A percentile compares a stretch with the other conserved stretches of the same genome.
These are phyloP conservation scores for Loxodonta africana DNA, from an alignment of 2,113 vertebrate genomes.

Conservation along the genomic window DNA sequence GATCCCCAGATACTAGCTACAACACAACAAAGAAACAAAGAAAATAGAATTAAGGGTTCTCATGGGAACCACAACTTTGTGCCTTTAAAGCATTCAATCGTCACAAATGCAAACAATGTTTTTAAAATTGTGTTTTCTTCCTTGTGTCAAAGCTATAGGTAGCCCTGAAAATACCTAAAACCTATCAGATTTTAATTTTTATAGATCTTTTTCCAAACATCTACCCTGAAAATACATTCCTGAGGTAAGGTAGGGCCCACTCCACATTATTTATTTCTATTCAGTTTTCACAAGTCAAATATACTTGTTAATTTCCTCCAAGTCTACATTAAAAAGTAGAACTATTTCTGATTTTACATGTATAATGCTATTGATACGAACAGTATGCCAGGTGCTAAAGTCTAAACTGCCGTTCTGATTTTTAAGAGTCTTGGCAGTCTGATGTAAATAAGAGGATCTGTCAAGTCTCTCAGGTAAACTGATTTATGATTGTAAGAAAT, in stretches of 20 bases:
- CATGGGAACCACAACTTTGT: conserved; percentile 47
- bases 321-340: conserved; percentile 44
- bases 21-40: conserved; percentile 76
- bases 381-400: conserved; percentile 14
- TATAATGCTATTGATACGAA: conserved; percentile 22
- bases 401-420: conserved; percentile 36
- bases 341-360: conserved; percentile 52
- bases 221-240: conserved; percentile 50
- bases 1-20: conserved; percentile 49
- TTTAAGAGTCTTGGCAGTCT: conserved; percentile 20
- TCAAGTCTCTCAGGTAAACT: conserved; percentile 41
- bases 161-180: conserved; percentile 37
- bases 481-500: conserved; percentile 42
- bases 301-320: conserved; percentile 39
- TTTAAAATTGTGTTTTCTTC: conserved; percentile 43
- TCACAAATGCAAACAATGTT: conserved; percentile 49
- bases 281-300: conserved; percentile 17
- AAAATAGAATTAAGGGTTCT: conserved; percentile 80
- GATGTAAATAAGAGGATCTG: conserved; percentile 24
- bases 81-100: conserved; percentile 56
- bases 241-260: neutral
- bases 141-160: neutral
- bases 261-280: conserved; percentile 61
- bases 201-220: conserved; percentile 28
- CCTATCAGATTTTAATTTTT: conserved; percentile 43